A percentile compares a stretch with the other conserved stretches of the same genome.
Evolutionary conservation across 2,797 vertebrate genomes (phyloP).

Genomic region (Schizopygopsis pylzovi): DNA sequence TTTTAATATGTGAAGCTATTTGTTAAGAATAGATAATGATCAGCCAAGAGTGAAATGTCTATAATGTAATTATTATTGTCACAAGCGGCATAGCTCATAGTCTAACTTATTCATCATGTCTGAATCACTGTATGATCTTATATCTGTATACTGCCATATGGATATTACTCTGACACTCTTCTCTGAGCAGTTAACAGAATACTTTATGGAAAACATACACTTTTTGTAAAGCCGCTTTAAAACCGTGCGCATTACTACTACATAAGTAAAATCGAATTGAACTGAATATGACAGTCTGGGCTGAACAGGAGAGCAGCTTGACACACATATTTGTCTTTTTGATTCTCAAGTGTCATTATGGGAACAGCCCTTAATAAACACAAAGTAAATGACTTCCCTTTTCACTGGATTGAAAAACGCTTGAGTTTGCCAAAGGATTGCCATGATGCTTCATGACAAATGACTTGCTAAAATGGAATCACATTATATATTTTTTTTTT

Average conservation of each 20-base stretch:
- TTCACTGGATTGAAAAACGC: conserved; percentile 13
- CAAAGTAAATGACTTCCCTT: conserved; percentile 17
- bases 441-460: conserved; percentile 1
- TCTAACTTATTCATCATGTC: background rate
- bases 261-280: background rate
- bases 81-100: background rate
- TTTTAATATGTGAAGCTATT: background rate
- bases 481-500: background rate
- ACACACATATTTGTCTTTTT: background rate
- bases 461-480: conserved; percentile 27
- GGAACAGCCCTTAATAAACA: conserved; percentile 1
- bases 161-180: background rate
- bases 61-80: background rate
- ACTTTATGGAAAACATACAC: background rate
- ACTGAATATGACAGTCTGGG: background rate
- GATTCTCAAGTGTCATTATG: conserved; percentile 10
- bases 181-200: no score
- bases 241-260: background rate
- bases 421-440: conserved; percentile 1
- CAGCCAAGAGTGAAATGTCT: background rate
- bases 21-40: background rate
- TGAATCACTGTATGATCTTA: background rate
- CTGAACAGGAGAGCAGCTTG: background rate
- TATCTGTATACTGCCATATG: background rate
- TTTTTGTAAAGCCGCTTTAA: background rate